phyloP scores from a whole-genome alignment of 2,113 vertebrate species.

The Noctilio leporinus region DNA sequence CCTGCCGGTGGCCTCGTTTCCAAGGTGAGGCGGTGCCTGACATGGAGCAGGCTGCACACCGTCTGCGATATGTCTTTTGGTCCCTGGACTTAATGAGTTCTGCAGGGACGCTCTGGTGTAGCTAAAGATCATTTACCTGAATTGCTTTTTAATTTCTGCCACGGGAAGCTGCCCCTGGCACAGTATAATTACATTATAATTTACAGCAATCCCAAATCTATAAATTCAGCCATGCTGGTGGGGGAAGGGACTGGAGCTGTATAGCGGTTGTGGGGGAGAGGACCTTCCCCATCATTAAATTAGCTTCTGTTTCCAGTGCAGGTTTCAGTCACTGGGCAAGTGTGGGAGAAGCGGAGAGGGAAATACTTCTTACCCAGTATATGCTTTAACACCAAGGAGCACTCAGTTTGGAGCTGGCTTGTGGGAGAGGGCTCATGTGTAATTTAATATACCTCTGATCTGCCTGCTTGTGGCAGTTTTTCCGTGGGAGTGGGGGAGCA shows the following conservation, averaged over 20 bases:
- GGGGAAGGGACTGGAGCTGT: constrained; percentile 40
- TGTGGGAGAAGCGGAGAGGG: constrained; percentile 37
- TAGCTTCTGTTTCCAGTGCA: constrained; percentile 59
- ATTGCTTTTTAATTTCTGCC: constrained; percentile 84
- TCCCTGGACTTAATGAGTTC: constrained; percentile 78
- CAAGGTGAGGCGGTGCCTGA: constrained; percentile 20
- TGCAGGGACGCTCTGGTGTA: constrained; percentile 75
- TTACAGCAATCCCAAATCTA: constrained; percentile 80
- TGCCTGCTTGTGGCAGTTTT: neutral
- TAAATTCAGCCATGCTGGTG: constrained; percentile 74
- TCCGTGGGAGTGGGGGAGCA: neutral
- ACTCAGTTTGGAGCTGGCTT: neutral
- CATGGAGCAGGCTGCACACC: constrained; percentile 32
- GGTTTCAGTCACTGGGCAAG: constrained; percentile 56
- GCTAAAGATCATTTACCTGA: constrained; percentile 85
- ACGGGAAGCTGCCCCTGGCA: constrained; percentile 77
- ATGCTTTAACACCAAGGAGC: neutral
- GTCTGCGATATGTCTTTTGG: constrained; percentile 73
- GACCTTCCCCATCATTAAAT: constrained; percentile 66
- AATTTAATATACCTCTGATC: neutral
- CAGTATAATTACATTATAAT: constrained; percentile 80
- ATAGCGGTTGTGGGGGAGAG: constrained; percentile 21
- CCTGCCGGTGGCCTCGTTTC: neutral
- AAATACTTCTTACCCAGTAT: neutral
- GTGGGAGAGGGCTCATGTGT: neutral